These are phyloP conservation scores for Aviceda subcristata DNA, from an alignment of 2,113 vertebrate species.

Conservation along the genomic window DNA sequence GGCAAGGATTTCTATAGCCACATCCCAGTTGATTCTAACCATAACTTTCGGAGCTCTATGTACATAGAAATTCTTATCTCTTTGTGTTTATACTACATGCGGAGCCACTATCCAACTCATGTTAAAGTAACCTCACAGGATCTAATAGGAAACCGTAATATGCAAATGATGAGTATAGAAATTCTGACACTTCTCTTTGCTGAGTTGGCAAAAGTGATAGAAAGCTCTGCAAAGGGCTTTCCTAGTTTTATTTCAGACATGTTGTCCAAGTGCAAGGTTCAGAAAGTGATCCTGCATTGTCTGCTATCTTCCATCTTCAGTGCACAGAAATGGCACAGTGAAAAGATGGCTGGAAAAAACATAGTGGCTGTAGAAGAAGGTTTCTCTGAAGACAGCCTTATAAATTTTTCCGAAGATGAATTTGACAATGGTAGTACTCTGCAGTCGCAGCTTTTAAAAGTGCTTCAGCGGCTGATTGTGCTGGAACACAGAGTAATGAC, in stretches of 20 bases:
- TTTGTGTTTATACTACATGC: slow-evolving; percentile 92
- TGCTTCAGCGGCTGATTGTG: slow-evolving; percentile 91
- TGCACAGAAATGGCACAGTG: slow-evolving; percentile 95
- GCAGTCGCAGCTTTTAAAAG: slow-evolving; percentile 92
- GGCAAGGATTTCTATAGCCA: slow-evolving; percentile 98
- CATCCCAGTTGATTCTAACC: slow-evolving; percentile 92
- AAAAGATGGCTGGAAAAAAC: slow-evolving; percentile 82
- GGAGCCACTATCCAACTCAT: slow-evolving; percentile 94
- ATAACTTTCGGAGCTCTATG: slow-evolving; percentile 97
- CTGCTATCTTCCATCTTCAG: slow-evolving; percentile 95
- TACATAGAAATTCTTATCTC: slow-evolving; percentile 98
- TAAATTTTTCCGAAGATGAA: slow-evolving; percentile 96
- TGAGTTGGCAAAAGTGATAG: slow-evolving; percentile 92
- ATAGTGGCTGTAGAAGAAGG: slow-evolving; percentile 89
- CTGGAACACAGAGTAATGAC: slow-evolving; percentile 91
- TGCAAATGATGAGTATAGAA: slow-evolving; percentile 98
- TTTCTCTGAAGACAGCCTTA: slow-evolving; percentile 93
- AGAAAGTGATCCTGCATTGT: slow-evolving; percentile 96
- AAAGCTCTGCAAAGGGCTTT: slow-evolving; percentile 94
- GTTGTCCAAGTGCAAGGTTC: slow-evolving; percentile 97
- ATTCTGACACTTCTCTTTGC: slow-evolving; percentile 93
- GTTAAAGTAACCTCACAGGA: slow-evolving; percentile 88
- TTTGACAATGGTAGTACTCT: slow-evolving; percentile 91
- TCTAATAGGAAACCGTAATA: slow-evolving; percentile 93
- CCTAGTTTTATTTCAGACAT: slow-evolving; percentile 97